Evolutionary conservation across 1,140 invertebrate genomes (phyloP).

Genomic region (Aplysia californica): DNA sequence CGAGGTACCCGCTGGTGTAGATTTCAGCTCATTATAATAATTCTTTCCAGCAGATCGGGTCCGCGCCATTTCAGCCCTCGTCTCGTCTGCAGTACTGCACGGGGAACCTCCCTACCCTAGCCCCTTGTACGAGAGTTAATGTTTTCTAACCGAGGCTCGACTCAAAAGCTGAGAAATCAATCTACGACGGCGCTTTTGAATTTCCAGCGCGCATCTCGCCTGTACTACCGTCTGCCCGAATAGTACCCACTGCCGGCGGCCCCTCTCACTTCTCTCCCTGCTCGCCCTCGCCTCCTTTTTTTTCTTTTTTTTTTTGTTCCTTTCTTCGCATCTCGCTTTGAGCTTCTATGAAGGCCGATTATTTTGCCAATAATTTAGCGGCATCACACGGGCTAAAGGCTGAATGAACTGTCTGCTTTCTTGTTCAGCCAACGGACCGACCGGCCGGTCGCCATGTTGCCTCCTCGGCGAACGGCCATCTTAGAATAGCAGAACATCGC

Average conservation of each 20-base stretch:
- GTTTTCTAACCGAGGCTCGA: constrained; percentile 23
- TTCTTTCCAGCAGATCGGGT: no score
- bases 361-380: constrained; percentile 33
- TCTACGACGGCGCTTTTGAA: constrained; percentile 21
- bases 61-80: no score
- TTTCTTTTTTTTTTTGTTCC: constrained; percentile 1
- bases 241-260: neutral
- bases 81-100: no score
- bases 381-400: constrained; percentile 21
- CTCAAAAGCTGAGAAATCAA: constrained; percentile 27
- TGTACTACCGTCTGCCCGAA: neutral
- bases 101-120: no score
- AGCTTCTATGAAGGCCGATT: constrained; percentile 31
- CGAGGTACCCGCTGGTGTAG: no score
- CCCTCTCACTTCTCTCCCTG: neutral
- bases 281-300: no score
- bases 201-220: constrained; percentile 13
- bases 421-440: constrained; percentile 15
- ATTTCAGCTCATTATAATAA: no score
- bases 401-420: constrained; percentile 30
- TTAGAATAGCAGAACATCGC: constrained; percentile 14
- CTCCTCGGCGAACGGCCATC: constrained; percentile 20
- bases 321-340: constrained; percentile 24
- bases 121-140: no score
- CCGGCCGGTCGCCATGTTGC: constrained; percentile 25